Conservation (phyloP, 2,888 invertebrate genomes). For the Priocnemis perturbator region DNA sequence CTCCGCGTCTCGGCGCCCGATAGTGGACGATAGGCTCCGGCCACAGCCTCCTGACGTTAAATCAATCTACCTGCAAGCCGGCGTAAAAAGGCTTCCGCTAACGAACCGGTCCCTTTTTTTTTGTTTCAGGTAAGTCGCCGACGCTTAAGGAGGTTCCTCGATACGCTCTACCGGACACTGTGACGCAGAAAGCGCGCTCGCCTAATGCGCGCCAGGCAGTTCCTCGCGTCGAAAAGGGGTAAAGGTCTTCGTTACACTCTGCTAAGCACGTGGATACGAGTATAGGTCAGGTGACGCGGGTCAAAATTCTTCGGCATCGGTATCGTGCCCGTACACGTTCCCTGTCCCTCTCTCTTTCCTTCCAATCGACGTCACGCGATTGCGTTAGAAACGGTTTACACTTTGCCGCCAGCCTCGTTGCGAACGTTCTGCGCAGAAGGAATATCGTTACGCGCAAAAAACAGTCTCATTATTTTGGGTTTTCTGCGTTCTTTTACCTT, state of each 20-base stretch:
- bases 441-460: too few species aligned
- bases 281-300: conserved; percentile 26
- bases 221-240: conserved; percentile 24
- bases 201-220: too few species aligned
- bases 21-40: conserved; percentile 13
- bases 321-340: too few species aligned
- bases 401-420: too few species aligned
- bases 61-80: conserved; percentile 35
- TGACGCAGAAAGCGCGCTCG: conserved; percentile 1
- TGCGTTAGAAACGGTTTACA: too few species aligned
- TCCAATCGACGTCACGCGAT: neutral
- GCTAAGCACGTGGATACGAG: conserved; percentile 51
- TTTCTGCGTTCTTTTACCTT: too few species aligned
- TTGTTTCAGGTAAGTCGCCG: conserved; percentile 61
- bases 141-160: conserved; percentile 19
- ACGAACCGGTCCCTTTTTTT: conserved; percentile 46
- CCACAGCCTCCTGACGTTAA: conserved; percentile 23
- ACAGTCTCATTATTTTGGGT: too few species aligned
- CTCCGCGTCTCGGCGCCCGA: conserved; percentile 6
- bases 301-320: too few species aligned
- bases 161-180: neutral
- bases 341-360: conserved; percentile 6
- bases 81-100: conserved; percentile 41
- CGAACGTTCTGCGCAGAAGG: too few species aligned
- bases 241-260: conserved; percentile 42